Conservation (phyloP, 2,888 invertebrate species). For the Hemithea aestivaria region DNA sequence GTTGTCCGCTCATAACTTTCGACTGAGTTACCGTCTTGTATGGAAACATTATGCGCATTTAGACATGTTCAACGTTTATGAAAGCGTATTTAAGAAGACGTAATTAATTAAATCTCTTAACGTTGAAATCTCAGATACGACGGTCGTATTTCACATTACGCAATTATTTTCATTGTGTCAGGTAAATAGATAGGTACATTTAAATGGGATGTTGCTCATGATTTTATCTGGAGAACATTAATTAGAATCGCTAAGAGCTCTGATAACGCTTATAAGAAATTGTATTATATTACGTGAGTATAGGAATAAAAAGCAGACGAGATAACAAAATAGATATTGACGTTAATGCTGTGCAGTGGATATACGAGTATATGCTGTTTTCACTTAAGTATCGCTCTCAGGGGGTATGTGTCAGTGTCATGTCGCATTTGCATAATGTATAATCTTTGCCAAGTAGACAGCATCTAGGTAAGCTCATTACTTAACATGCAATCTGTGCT, state of each 20-base stretch:
- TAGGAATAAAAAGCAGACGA: too few relatives aligned
- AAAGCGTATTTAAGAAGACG: background rate
- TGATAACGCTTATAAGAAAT: too few relatives aligned
- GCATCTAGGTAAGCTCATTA: constrained; percentile 15
- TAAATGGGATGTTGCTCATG: background rate
- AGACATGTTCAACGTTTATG: constrained; percentile 20
- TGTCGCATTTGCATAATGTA: constrained; percentile 18
- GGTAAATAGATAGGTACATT: constrained; percentile 3
- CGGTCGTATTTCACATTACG: constrained; percentile 9
- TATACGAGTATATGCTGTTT: too few relatives aligned
- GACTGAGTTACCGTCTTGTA: background rate
- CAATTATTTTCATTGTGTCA: constrained; percentile 11
- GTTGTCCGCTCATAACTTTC: background rate
- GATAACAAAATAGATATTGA: too few relatives aligned
- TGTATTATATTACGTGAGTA: too few relatives aligned
- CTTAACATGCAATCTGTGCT: constrained; percentile 18
- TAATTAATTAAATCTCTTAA: constrained; percentile 9
- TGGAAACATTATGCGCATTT: background rate
- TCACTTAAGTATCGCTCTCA: too few relatives aligned
- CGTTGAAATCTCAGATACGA: constrained; percentile 8
- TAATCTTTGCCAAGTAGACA: constrained; percentile 19
- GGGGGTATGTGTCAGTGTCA: constrained; percentile 9
- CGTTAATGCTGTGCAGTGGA: too few relatives aligned
- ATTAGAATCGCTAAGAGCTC: background rate
- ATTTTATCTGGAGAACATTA: background rate